Evolutionary conservation across 2,888 invertebrate genomes (phyloP), one percentile per base, ranked within the genome.

Genomic region (Lasioglossum vierecki): DNA sequence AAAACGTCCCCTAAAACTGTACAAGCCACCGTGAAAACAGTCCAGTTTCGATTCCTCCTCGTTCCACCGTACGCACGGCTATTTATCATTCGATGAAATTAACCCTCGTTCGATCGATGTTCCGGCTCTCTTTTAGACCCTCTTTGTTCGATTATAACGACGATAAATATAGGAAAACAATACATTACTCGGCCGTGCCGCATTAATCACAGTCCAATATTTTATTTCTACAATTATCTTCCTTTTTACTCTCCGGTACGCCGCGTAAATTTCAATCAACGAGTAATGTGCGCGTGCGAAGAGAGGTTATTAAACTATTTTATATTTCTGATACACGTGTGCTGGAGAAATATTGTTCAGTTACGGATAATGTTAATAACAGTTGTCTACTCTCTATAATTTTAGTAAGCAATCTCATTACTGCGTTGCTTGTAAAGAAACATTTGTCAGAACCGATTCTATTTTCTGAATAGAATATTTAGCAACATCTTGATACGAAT

Each of bases 71-170:
- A 1, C 60, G 26, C 26, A 35, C 22, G 39, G 22, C 68, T 68
- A 39, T 68, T 68, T 39, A 22, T 68, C 68, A 68, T 68, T 68
- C 68, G 68, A 68, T 68, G 68, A 74, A 74, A 53, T 74, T 74
- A 49, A 53, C 76, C 53, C 68, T 68, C 44, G 66, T 66, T 35
- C 68, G 53, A 78, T 79, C 44, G 57, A 53, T 26, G 35, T 41
- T 35, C 9, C 71, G 63, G 44, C 60, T 4, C 41, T 60, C 60
- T 79, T 57, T 60, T 26, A 35, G 30, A 30, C 53, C 26, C 75
- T 53, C 75, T 68, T 68, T 68, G 68, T 68, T 63, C 63, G 63
- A 68, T 68, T 68, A 68, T 68, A 68, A 11, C 39, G 68, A 22
- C 68, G 9, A 68, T 68, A 68, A 68, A 68, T 68, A 68, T 39